Conservation (phyloP, 1,140 invertebrate species). For the Elymnias hypermnestra region DNA sequence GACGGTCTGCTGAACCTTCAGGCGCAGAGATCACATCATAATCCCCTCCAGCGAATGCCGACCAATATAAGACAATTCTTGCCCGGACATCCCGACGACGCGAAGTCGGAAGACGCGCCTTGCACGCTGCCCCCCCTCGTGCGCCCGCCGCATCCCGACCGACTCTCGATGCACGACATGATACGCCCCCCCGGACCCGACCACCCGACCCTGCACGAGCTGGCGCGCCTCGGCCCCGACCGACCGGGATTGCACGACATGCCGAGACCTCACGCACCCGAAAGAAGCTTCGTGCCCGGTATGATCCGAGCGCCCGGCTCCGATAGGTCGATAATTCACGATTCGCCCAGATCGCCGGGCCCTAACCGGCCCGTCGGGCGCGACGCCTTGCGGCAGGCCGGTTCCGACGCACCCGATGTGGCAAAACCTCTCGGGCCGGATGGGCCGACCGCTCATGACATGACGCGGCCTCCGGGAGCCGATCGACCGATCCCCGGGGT, state of each 20-base stretch:
- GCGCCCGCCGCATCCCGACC: slow-evolving; percentile 18
- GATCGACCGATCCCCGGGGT: no score
- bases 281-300: neutral
- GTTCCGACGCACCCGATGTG: no score
- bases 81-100: neutral
- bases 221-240: slow-evolving; percentile 10
- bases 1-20: neutral
- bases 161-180: slow-evolving; percentile 17
- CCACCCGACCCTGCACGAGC: slow-evolving; percentile 13
- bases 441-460: slow-evolving; percentile 23
- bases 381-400: slow-evolving; percentile 1
- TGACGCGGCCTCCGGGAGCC: slow-evolving; percentile 3
- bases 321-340: slow-evolving; percentile 9
- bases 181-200: slow-evolving; percentile 7
- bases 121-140: slow-evolving; percentile 2
- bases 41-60: neutral
- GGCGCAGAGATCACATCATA: neutral
- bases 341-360: neutral
- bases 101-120: neutral
- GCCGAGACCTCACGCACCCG: neutral
- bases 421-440: no score
- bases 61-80: slow-evolving; percentile 3
- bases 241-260: slow-evolving; percentile 19
- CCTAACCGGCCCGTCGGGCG: neutral
- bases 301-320: slow-evolving; percentile 31